phyloP scores from a whole-genome alignment of 2,113 vertebrate species.

The Notothenia rossii region DNA sequence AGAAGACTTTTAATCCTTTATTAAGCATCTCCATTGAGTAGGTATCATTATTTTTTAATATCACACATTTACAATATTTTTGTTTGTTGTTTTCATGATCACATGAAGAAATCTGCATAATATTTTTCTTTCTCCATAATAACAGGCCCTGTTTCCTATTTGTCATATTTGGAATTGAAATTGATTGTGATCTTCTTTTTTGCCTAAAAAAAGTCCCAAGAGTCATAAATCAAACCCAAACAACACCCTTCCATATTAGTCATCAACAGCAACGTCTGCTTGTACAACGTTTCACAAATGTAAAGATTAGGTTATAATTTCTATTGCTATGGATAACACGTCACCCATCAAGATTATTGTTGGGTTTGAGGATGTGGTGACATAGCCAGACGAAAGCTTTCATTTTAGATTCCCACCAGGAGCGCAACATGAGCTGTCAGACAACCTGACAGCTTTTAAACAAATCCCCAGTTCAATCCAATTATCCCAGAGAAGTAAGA shows the following conservation, averaged over 20 bases:
- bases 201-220: constrained; percentile 7
- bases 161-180: too few species aligned
- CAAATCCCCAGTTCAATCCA: constrained; percentile 19
- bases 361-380: constrained; percentile 15
- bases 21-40: neutral
- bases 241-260: neutral
- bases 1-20: constrained; percentile 19
- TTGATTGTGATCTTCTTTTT: neutral
- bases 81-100: neutral
- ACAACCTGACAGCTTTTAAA: constrained; percentile 10
- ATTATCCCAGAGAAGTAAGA: neutral
- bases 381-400: neutral
- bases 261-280: constrained; percentile 7
- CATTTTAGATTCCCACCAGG: constrained; percentile 4
- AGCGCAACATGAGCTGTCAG: constrained; percentile 14
- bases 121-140: too few species aligned
- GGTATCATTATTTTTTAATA: neutral
- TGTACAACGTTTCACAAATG: neutral
- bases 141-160: too few species aligned
- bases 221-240: neutral
- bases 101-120: neutral
- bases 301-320: constrained; percentile 25
- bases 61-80: neutral
- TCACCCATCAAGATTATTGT: constrained; percentile 3
- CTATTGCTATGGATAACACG: neutral